Conservation (phyloP, 2,888 invertebrate species). For the Thecophora atra region DNA sequence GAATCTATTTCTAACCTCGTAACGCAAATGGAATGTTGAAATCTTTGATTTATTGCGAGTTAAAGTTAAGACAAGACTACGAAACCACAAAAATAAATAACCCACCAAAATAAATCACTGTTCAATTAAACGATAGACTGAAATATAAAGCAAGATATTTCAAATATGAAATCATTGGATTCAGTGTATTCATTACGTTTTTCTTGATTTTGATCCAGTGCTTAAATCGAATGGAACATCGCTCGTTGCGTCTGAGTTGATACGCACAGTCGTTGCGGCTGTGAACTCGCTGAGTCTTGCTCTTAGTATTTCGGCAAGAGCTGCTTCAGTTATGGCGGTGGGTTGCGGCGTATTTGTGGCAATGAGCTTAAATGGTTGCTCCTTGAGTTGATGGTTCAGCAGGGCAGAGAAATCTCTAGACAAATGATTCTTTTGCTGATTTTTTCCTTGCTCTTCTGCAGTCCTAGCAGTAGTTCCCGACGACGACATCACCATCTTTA, state of each 20-base stretch:
- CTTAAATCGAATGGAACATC: conserved; percentile 58
- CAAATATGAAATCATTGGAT: neutral
- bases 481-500: neutral
- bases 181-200: conserved; percentile 4
- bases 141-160: neutral
- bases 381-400: conserved; percentile 20
- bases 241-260: conserved; percentile 32
- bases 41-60: too few relatives aligned
- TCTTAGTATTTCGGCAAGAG: conserved; percentile 54
- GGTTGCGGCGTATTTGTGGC: conserved; percentile 38
- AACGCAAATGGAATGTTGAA: too few relatives aligned
- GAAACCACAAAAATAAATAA: too few relatives aligned
- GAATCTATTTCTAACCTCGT: too few relatives aligned
- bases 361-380: conserved; percentile 34
- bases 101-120: too few relatives aligned
- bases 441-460: conserved; percentile 16
- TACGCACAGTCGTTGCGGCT: conserved; percentile 44
- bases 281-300: conserved; percentile 52
- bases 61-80: too few relatives aligned
- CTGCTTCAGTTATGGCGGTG: conserved; percentile 51
- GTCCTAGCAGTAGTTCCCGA: neutral
- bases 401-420: neutral
- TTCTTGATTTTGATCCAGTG: conserved; percentile 49
- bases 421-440: neutral
- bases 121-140: neutral